phyloP scores from a whole-genome alignment of 2,113 vertebrate species.

The Propithecus coquereli region DNA sequence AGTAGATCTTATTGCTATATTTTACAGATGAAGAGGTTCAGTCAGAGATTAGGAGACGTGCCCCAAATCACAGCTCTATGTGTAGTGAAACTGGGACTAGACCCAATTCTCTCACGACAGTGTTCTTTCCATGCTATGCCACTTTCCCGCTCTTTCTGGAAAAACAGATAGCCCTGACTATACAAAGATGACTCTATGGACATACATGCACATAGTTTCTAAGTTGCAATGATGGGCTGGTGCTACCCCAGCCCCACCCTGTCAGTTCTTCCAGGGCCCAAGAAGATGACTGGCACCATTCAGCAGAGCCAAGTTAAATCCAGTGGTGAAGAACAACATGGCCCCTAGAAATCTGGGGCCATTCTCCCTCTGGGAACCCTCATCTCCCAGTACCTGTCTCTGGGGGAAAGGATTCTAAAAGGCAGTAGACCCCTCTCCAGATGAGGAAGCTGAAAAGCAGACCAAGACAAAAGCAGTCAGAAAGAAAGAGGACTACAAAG shows the following conservation, averaged over 20 bases:
- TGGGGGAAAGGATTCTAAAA: background rate
- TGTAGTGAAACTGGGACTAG: background rate
- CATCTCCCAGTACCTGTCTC: background rate
- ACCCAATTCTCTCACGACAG: background rate
- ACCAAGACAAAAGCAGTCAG: background rate
- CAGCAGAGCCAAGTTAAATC: background rate
- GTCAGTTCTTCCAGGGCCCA: background rate
- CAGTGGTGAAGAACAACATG: background rate
- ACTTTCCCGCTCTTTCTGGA: background rate
- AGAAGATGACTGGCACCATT: background rate
- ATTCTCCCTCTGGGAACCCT: background rate
- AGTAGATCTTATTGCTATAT: background rate
- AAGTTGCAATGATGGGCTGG: background rate
- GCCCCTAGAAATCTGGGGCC: background rate
- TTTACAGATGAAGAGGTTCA: background rate
- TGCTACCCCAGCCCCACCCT: background rate
- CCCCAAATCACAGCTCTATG: background rate
- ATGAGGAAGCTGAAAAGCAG: slow-evolving; percentile 34
- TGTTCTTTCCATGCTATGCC: background rate
- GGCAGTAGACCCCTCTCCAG: background rate
- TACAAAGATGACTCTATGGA: background rate
- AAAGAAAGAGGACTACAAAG: background rate
- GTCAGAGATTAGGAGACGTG: background rate
- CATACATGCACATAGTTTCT: background rate
- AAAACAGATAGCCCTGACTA: background rate